Conservation (phyloP, 2,113 vertebrate species). For the Silurus meridionalis region DNA sequence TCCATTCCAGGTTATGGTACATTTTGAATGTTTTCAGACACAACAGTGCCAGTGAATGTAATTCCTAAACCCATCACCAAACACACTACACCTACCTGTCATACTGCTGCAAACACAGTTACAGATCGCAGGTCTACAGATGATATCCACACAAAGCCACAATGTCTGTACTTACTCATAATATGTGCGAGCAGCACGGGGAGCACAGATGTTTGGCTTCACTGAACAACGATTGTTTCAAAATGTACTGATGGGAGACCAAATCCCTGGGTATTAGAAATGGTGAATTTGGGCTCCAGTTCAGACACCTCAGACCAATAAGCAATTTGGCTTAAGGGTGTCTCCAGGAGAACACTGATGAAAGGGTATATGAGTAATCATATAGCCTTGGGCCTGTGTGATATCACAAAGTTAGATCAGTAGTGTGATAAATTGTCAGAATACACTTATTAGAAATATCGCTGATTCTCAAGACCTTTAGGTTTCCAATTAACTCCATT, state of each 20-base stretch:
- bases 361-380: not conserved
- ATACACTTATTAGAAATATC: not conserved
- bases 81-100: not conserved
- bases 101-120: not conserved
- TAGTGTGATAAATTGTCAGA: not conserved
- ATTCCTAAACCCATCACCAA: not conserved
- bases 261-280: not conserved
- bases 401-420: not conserved
- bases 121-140: not conserved
- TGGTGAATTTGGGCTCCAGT: not conserved
- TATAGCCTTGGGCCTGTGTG: not conserved
- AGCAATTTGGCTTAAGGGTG: not conserved
- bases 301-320: not conserved
- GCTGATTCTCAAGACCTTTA: not conserved
- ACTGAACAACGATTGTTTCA: constrained; percentile 16
- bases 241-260: constrained; percentile 4
- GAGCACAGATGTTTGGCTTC: constrained; percentile 11
- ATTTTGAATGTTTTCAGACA: not conserved
- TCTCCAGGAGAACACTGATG: not conserved
- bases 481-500: not conserved
- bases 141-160: constrained; percentile 39
- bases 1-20: not conserved
- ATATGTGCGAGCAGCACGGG: not conserved
- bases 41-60: not conserved
- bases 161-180: constrained; percentile 3